Base-by-base conservation (phyloP, 2,888 invertebrate species). In the Epirrhoe alternata region DNA sequence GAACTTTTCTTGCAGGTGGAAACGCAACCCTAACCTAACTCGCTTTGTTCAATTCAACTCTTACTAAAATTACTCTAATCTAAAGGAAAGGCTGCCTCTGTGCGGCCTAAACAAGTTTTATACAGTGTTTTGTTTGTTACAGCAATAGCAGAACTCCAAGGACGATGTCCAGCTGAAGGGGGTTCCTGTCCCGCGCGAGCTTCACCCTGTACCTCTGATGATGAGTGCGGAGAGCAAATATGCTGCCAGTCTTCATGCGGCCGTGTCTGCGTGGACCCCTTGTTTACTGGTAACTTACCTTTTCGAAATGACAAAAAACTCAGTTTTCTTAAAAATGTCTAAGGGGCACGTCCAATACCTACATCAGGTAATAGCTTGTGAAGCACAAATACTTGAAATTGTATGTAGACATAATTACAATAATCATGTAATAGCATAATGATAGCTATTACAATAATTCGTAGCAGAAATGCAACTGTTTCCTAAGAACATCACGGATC, bases 231-330 rank as follows among this genome's bases (percentile, higher is more conserved):
- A 6, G 91, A 94, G 56, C 94, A 95, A 73, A 94, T 95, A 64
- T 96, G 96, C 84, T 96, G 96, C 84, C 92, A 86, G 62, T 96
- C 96, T 16, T 94, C 95, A 0, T 96, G 96, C 77, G 96, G 96
- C 8, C 90, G 88, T 68, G 86, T 94, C 2, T 95, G 95, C 72
- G 86, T 94, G 17, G 94, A 95, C 71, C 95, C 95, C 47, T 83
- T 95, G 54, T 94, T 90, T 75, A 95, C 95, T 80, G 95, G 96
- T 95, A 84, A 63, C 38, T 12, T 42, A 12, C 8, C n/a, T n/a
- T n/a, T n/a, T n/a, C n/a, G n/a, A n/a, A n/a, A n/a, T n/a, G n/a
- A n/a, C n/a, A n/a, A n/a, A n/a, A n/a, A n/a, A n/a, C n/a, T n/a
- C n/a, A n/a, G n/a, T n/a, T n/a, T n/a, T n/a, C n/a, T n/a, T n/a